phyloP scores from a whole-genome alignment of 2,888 invertebrate species.

The Eupelmus urozonus region DNA sequence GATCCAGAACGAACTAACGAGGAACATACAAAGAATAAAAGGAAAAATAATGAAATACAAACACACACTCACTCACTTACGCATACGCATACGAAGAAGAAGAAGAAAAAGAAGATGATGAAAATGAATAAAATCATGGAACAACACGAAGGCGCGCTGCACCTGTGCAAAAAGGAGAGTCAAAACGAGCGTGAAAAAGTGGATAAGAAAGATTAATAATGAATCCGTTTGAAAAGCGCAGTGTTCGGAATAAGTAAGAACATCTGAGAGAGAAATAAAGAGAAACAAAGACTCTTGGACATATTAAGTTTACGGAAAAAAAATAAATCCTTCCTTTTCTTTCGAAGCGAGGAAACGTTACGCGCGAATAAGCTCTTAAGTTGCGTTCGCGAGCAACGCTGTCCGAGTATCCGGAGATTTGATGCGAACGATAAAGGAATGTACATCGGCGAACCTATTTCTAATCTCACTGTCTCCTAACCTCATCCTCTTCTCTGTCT shows the following conservation, averaged over 20 bases:
- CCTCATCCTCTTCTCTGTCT: conserved; percentile 11
- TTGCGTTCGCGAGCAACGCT: conserved; percentile 42
- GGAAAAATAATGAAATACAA: conserved; percentile 4
- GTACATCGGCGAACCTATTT: conserved; percentile 42
- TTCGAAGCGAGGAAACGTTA: conserved; percentile 28
- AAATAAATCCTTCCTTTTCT: conserved; percentile 49
- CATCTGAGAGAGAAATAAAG: conserved; percentile 39
- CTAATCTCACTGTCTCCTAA: conserved; percentile 31
- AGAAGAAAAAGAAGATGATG: conserved; percentile 7
- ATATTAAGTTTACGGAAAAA: conserved; percentile 29
- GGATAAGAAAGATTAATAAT: not conserved
- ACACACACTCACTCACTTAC: conserved; percentile 27
- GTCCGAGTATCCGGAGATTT: conserved; percentile 24
- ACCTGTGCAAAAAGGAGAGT: conserved; percentile 39
- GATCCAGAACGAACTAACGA: conserved; percentile 50
- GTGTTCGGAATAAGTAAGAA: conserved; percentile 44
- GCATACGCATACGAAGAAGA: conserved; percentile 8
- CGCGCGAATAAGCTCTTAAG: conserved; percentile 31
- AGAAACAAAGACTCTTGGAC: conserved; percentile 47
- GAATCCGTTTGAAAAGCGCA: conserved; percentile 31
- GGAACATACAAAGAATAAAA: conserved; percentile 20
- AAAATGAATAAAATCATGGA: not conserved
- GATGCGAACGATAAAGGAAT: conserved; percentile 31
- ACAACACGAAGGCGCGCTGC: conserved; percentile 30
- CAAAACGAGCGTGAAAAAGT: conserved; percentile 10